These are phyloP conservation scores for Etheostoma cragini DNA, from an alignment of 2,113 vertebrate species.

Conservation along the genomic window DNA sequence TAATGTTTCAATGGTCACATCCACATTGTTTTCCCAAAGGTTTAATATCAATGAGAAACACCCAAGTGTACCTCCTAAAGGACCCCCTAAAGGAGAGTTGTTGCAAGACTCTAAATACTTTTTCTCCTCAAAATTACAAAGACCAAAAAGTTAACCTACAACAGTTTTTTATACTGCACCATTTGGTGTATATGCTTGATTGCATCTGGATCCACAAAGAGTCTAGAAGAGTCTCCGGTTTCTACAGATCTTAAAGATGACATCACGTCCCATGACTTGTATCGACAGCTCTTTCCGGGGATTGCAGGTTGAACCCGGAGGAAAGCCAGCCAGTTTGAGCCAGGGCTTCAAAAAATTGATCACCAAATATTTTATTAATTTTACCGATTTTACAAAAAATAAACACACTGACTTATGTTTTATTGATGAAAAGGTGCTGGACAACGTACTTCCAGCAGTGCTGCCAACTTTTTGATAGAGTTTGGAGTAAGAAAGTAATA, in stretches of 20 bases:
- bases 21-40: neutral
- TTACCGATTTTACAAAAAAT: neutral
- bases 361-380: neutral
- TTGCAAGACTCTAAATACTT: neutral
- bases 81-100: neutral
- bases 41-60: neutral
- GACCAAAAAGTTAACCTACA: neutral
- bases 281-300: neutral
- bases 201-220: neutral
- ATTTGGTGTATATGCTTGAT: neutral
- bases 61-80: neutral
- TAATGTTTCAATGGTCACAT: neutral
- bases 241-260: neutral
- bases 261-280: neutral
- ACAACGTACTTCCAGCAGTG: neutral
- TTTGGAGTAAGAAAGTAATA: neutral
- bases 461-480: neutral
- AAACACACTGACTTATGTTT: neutral
- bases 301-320: neutral
- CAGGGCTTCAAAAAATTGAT: too few relatives aligned
- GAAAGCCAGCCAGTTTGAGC: neutral
- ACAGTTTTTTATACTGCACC: neutral
- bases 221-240: neutral
- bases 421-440: too few relatives aligned
- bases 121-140: neutral